These are phyloP conservation scores for Oegoconia quadripuncta DNA, from an alignment of 2,888 invertebrate species.

Conservation along the genomic window DNA sequence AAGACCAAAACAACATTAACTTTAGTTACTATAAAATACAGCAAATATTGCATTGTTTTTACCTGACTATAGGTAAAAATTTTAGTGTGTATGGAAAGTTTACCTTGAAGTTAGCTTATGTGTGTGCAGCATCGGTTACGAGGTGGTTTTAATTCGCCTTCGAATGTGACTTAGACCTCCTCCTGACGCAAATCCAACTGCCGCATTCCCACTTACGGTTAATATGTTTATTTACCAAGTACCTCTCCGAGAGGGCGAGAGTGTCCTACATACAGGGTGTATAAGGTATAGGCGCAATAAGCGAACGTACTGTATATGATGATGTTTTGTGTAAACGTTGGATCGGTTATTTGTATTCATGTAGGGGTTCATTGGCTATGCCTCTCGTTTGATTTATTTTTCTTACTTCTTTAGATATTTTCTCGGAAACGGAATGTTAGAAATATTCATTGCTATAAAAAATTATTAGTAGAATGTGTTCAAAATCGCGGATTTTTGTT, in stretches of 20 bases:
- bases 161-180: conserved; percentile 23
- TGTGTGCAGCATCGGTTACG: too few species aligned
- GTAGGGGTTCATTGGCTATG: conserved; percentile 2
- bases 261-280: conserved; percentile 10
- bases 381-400: conserved; percentile 6
- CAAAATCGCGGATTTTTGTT: too few species aligned
- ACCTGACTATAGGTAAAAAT: too few species aligned
- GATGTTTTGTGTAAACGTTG: not conserved
- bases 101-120: too few species aligned
- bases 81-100: not conserved
- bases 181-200: conserved; percentile 34
- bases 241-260: conserved; percentile 14
- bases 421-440: conserved; percentile 1
- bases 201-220: conserved; percentile 57
- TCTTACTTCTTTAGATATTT: conserved; percentile 3
- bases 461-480: too few species aligned
- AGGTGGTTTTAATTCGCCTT: too few species aligned
- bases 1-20: too few species aligned
- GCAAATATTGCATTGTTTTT: too few species aligned
- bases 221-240: conserved; percentile 68
- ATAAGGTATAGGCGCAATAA: not conserved
- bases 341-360: conserved; percentile 7
- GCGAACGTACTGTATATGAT: not conserved
- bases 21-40: too few species aligned
- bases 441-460: conserved; percentile 3